These are phyloP conservation scores for Eulemur mongoz DNA, from an alignment of 2,797 vertebrate species.

Conservation along the genomic window DNA sequence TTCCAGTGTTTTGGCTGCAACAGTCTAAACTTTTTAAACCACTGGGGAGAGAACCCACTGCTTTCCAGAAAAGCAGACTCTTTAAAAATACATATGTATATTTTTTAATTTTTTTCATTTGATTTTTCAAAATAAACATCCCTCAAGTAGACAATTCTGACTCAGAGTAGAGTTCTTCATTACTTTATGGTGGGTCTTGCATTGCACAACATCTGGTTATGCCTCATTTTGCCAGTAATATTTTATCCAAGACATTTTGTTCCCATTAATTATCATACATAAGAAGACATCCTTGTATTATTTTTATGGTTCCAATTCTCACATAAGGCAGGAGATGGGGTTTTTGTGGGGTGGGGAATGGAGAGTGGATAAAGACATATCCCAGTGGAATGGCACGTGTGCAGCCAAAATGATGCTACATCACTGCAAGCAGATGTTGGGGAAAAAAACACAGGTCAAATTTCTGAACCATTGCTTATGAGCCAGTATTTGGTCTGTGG, in stretches of 20 bases:
- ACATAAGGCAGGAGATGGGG: background rate
- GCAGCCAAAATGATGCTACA: background rate
- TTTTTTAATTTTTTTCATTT: constrained; percentile 38
- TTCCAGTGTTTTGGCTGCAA: background rate
- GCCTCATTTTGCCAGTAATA: constrained; percentile 48
- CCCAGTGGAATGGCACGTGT: background rate
- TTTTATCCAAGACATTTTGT: constrained; percentile 64
- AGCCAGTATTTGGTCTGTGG: background rate
- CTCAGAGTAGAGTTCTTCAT: constrained; percentile 41
- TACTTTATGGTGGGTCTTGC: background rate
- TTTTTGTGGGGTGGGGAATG: background rate
- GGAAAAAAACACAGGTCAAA: constrained; percentile 11
- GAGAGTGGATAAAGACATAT: background rate
- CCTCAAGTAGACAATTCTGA: background rate
- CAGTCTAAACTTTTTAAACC: background rate
- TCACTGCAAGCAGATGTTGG: constrained; percentile 15
- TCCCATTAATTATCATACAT: constrained; percentile 63
- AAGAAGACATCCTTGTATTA: constrained; percentile 18
- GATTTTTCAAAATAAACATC: constrained; percentile 33
- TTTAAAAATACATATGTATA: background rate
- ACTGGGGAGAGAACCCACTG: background rate
- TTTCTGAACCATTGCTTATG: background rate
- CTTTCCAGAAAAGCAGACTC: background rate
- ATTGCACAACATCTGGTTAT: constrained; percentile 43
- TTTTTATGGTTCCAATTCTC: constrained; percentile 55